phyloP scores from a whole-genome alignment of 92 coral and sea anemone species.

The Hydrozoanthus gracilis region DNA sequence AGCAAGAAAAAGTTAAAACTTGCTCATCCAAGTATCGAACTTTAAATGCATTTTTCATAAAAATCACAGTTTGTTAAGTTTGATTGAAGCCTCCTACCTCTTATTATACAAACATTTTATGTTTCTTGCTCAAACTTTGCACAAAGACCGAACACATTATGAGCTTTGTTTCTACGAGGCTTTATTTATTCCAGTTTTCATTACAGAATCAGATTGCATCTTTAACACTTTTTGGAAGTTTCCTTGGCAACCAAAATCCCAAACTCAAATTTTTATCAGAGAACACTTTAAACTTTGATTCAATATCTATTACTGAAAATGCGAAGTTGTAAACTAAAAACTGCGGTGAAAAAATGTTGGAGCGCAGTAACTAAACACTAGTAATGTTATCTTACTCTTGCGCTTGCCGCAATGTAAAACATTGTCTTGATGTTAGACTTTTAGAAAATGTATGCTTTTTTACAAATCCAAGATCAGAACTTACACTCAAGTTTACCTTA shows the following conservation, averaged over 20 bases:
- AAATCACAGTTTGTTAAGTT: background rate
- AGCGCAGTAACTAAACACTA: constrained; percentile 9
- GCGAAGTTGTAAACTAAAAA: constrained; percentile 16
- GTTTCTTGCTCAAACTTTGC: constrained; percentile 33
- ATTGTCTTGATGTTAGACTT: background rate
- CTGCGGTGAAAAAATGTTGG: constrained; percentile 4
- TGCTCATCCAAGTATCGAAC: background rate
- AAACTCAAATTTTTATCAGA: constrained; percentile 33
- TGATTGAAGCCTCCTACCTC: background rate
- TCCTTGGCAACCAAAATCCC: constrained; percentile 11
- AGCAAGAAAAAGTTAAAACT: background rate
- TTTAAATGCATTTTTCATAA: constrained; percentile 21
- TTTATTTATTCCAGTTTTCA: constrained; percentile 3
- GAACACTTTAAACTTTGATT: constrained; percentile 8
- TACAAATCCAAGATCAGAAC: constrained; percentile 29
- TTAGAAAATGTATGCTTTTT: constrained; percentile 30
- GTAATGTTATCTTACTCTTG: constrained; percentile 17
- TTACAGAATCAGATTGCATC: constrained; percentile 14
- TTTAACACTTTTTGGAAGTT: constrained; percentile 15
- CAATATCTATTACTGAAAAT: constrained; percentile 19
- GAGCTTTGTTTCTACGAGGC: constrained; percentile 18
- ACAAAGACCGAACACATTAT: background rate
- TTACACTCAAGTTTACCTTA: background rate
- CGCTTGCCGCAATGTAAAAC: constrained; percentile 19
- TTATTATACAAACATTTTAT: background rate